Percentiles rank a stretch among this genome's conserved stretches.
These are phyloP conservation scores for Sebastes taczanowskii DNA, from an alignment of 2,797 vertebrate genomes.

Conservation along the genomic window DNA sequence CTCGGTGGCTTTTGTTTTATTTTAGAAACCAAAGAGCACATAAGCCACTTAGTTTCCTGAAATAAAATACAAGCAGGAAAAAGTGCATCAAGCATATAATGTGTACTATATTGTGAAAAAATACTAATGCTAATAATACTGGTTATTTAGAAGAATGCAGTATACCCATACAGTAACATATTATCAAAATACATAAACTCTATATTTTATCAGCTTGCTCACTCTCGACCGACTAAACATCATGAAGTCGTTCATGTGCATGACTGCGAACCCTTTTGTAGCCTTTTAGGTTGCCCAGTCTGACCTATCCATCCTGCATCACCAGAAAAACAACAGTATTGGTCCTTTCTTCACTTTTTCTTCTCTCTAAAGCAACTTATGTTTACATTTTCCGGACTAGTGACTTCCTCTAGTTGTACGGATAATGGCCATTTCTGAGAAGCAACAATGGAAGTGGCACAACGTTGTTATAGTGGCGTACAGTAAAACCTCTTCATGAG, in stretches of 20 bases:
- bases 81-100: neutral
- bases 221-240: neutral
- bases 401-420: neutral
- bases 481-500: too few relatives aligned
- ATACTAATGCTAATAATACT: neutral
- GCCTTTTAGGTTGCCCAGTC: neutral
- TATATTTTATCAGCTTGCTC: neutral
- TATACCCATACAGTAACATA: neutral
- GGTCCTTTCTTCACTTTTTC: neutral
- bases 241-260: neutral
- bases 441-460: neutral
- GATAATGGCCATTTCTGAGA: neutral
- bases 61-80: neutral
- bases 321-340: neutral
- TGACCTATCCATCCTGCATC: neutral
- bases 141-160: neutral
- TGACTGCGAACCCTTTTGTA: neutral
- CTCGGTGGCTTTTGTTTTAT: conserved; percentile 10
- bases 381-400: neutral
- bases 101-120: neutral
- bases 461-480: neutral
- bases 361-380: neutral
- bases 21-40: neutral
- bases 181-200: neutral
- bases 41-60: neutral